phyloP scores from a whole-genome alignment of 1,140 invertebrate species.

The Platyscapa corneri region DNA sequence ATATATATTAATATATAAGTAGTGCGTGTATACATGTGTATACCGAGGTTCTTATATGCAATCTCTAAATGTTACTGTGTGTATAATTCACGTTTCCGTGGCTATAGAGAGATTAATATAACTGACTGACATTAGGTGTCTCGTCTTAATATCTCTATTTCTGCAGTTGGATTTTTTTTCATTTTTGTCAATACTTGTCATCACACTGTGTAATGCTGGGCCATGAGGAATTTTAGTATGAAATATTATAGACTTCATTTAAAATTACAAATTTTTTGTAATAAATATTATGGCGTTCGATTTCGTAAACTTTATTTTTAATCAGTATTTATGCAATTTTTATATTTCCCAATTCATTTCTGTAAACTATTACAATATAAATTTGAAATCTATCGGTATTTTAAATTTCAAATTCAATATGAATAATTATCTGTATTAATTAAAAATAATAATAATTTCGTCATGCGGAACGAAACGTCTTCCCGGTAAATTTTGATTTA shows the following conservation, averaged over 20 bases:
- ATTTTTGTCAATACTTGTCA: neutral
- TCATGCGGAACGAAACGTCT: too few relatives aligned
- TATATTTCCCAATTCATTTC: neutral
- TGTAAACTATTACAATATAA: neutral
- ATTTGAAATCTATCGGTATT: too few relatives aligned
- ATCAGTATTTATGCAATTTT: neutral
- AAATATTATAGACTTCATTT: neutral
- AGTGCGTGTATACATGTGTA: too few relatives aligned
- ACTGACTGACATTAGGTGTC: neutral
- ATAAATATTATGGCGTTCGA: neutral
- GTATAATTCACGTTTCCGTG: neutral
- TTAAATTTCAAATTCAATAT: too few relatives aligned
- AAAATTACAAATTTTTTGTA: neutral
- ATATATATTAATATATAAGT: too few relatives aligned
- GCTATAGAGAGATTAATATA: neutral
- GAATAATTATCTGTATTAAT: too few relatives aligned
- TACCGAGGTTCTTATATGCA: neutral
- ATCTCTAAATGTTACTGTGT: constrained; percentile 13
- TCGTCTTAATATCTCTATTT: neutral
- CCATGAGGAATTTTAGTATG: neutral
- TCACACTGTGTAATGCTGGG: neutral
- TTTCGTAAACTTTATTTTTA: neutral
- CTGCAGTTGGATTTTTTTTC: neutral
- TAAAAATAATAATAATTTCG: too few relatives aligned
- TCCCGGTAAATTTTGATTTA: too few relatives aligned